Evolutionary conservation across 1,140 invertebrate genomes (phyloP), one percentile per base, ranked within the genome.

Genomic region (Zaprionus capensis): DNA sequence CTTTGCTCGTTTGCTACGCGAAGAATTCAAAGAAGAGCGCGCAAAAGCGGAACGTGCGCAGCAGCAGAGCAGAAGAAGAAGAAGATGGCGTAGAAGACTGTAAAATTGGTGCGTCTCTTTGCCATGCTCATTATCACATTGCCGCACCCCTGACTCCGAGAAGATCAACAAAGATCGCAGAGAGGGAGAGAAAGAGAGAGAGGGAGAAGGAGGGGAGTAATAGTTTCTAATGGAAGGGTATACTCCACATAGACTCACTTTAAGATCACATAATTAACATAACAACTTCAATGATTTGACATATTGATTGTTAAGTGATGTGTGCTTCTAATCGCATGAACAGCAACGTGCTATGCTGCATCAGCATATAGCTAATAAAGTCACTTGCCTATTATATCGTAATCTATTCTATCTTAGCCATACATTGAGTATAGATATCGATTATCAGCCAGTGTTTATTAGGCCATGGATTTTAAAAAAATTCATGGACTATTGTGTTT

Each of bases 81-180:
- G 34, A 14, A 44, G 41, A 17, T 17, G 41, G 41, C 41, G 4
- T 46, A 46, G 41, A 46, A 46, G 41, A 17, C 41, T 46, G 26
- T 34, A 20, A 57, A 31, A 31, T 57, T 17, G 14, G 7, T 57
- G 55, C 55, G 56, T 38, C 36, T 58, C 56, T 58, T 17, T 61
- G 58, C 15, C 41, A 17, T 44, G 20, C 15, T 44, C 36, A 44
- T 44, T 44, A 61, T 44, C 41, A 17, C 58, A 44, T 61, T 61
- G 34, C 57, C 38, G 22, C 38, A 41, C 20, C 41, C 41, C n/a
- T 46, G 41, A 46, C 41, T 46, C 7, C n/a, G 9, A 34, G 31
- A 34, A 46, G 41, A 9, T n/a, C 6, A n/a, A n/a, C 41, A 46
- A 17, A 46, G 41, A 7, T 17, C 0, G n/a, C 41, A 46, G n/a